phyloP scores from a whole-genome alignment of 2,797 vertebrate genomes.

The Hoplostethus mediterraneus region DNA sequence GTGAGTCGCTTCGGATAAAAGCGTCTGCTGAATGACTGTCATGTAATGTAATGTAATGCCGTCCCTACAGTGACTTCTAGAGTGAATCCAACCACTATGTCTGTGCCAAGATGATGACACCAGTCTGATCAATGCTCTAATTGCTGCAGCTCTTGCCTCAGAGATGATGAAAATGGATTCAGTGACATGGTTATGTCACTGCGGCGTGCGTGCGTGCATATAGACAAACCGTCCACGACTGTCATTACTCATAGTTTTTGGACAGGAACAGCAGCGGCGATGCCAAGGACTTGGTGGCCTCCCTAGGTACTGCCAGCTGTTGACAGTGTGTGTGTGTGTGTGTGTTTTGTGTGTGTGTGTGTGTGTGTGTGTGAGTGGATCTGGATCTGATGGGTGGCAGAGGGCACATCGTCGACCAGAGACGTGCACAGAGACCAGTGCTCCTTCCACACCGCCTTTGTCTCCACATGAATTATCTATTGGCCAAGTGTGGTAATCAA shows the following conservation, averaged over 20 bases:
- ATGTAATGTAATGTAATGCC: background rate
- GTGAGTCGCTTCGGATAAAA: background rate
- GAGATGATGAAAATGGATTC: conserved; percentile 56
- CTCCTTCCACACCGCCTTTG: conserved; percentile 76
- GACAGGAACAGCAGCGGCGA: conserved; percentile 54
- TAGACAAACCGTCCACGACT: conserved; percentile 32
- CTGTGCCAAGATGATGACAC: conserved; percentile 57
- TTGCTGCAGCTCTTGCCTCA: conserved; percentile 39
- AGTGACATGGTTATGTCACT: background rate
- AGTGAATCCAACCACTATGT: conserved; percentile 2
- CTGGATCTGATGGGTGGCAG: conserved; percentile 50
- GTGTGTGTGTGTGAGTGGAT: conserved; percentile 17
- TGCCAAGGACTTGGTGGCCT: conserved; percentile 62
- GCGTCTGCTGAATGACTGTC: conserved; percentile 1
- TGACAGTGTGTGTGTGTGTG: conserved; percentile 15
- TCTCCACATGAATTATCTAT: conserved; percentile 83
- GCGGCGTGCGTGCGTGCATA: conserved; percentile 14
- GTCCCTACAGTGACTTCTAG: background rate
- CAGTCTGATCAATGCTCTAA: conserved; percentile 49
- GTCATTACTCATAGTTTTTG: conserved; percentile 53
- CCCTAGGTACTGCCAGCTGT: conserved; percentile 14
- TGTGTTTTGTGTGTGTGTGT: conserved; percentile 15
- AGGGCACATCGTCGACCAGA: conserved; percentile 63
- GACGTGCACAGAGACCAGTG: conserved; percentile 68
- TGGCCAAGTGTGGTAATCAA: conserved; percentile 80